Percentiles rank a stretch among this genome's conserved stretches.
Conservation (phyloP, 2,113 vertebrate species). For the Rhombomys opimus region DNA sequence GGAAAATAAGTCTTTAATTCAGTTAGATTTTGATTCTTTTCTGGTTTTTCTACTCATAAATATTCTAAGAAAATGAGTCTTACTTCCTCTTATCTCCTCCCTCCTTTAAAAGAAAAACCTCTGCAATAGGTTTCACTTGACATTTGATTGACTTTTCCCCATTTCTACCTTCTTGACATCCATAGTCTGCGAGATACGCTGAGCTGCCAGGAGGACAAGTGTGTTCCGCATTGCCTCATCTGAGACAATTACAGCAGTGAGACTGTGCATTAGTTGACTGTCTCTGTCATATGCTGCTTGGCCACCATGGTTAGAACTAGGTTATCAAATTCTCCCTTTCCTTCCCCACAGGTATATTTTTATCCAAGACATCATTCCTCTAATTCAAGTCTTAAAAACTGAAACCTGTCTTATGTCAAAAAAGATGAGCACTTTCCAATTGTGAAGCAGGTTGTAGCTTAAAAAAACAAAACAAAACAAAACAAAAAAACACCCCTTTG, state of each 20-base stretch:
- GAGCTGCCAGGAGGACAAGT: not conserved
- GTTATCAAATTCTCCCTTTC: conserved; percentile 2
- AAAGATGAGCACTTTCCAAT: conserved; percentile 11
- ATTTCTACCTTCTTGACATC: not conserved
- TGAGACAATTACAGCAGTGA: conserved; percentile 15
- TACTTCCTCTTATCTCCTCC: not conserved
- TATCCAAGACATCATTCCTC: not conserved
- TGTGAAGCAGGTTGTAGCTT: not conserved
- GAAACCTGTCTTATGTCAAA: conserved; percentile 33
- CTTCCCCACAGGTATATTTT: conserved; percentile 34
- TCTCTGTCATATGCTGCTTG: not conserved
- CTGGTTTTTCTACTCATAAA: not conserved
- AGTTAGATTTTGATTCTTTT: not conserved
- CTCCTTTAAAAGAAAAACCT: conserved; percentile 34
- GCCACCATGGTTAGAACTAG: not conserved
- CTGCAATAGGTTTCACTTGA: not conserved
- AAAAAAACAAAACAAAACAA: conserved; percentile 11
- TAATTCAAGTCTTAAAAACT: conserved; percentile 8
- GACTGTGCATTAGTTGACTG: not conserved
- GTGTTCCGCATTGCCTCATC: not conserved
- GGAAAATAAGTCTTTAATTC: not conserved
- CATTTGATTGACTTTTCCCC: not conserved
- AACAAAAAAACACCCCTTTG: not conserved
- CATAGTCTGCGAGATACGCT: not conserved
- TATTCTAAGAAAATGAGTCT: not conserved